Base-by-base conservation (phyloP, 2,888 invertebrate species). In the Sinelater perroti region DNA sequence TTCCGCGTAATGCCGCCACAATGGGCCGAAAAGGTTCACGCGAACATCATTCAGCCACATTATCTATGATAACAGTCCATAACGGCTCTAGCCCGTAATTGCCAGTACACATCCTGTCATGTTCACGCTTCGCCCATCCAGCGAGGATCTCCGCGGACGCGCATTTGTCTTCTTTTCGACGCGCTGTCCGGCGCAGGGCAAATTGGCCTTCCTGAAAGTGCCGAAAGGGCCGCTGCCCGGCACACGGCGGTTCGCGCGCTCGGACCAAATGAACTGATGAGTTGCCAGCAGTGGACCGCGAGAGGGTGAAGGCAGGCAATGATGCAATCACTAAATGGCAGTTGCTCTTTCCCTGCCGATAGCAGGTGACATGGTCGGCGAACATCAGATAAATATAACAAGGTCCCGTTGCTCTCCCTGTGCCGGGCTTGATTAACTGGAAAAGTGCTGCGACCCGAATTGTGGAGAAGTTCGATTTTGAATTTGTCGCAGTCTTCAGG, bases 341-440 rank as follows among this genome's bases (percentile, higher is more conserved):
- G 60, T 63, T 63, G 60, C 58, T 63, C 60, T 63, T 65, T 65
- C 40, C 63, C 65, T 61, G 63, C 56, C 63, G 61, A 65, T 65
- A 61, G 44, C 63, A 65, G 63, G 65, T 65, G 65, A 61, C 63
- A 63, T 53, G 57, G 53, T 46, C 50, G 52, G 24, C 56, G 56
- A 60, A 51, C 59, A 59, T 60, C 47, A 61, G 62, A 64, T 61
- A 64, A 64, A 64, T 64, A 64, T 64, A 62, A 64, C 60, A 58
- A 55, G 60, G 38, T 57, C 55, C 55, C 44, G 31, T 50, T 54
- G 53, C 42, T 55, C 56, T 55, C 26, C 21, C 52, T 31, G 21
- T 30, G 6, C 33, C 31, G 57, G 52, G 50, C 35, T 51, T 51
- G 57, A 57, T 57, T 57, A 53, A 52, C 52, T 47, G 52, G 57